Percentiles rank a stretch among this genome's conserved stretches.
Evolutionary conservation across 2,797 vertebrate species (phyloP).

Genomic region (Chromis chromis): DNA sequence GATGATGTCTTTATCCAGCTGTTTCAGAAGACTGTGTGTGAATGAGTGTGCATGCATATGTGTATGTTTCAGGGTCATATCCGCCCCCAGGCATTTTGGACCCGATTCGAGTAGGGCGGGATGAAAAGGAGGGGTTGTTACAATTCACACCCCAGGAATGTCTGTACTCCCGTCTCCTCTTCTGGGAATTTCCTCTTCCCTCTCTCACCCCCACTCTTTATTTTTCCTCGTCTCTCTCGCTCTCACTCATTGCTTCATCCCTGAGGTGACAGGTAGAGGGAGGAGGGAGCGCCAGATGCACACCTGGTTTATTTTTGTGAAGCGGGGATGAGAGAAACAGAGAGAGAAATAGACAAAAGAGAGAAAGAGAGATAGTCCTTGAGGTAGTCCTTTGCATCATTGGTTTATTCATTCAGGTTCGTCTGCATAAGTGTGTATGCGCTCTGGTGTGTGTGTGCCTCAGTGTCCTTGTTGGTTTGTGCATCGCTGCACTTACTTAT

Average conservation of each 20-base stretch:
- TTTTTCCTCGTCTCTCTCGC: conserved; percentile 6
- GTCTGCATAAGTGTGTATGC: conserved; percentile 37
- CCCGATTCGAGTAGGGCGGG: conserved; percentile 70
- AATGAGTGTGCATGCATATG: conserved; percentile 29
- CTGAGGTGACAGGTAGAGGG: conserved; percentile 78
- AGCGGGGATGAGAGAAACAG: conserved; percentile 48
- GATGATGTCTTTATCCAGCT: conserved; percentile 85
- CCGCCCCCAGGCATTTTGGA: conserved; percentile 77
- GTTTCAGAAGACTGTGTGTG: conserved; percentile 67
- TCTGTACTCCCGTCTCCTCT: conserved; percentile 74
- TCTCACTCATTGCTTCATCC: conserved; percentile 74
- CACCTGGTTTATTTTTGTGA: conserved; percentile 83
- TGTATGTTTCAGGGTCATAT: conserved; percentile 77
- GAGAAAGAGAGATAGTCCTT: conserved; percentile 66
- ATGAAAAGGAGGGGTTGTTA: conserved; percentile 68
- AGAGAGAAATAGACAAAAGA: conserved; percentile 27
- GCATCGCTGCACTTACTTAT: conserved; percentile 60
- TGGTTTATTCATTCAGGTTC: conserved; percentile 66
- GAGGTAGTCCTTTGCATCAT: conserved; percentile 68
- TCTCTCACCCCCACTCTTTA: conserved; percentile 13
- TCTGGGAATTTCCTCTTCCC: conserved; percentile 82
- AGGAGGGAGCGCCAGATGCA: conserved; percentile 70
- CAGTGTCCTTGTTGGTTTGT: conserved; percentile 66
- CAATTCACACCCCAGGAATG: conserved; percentile 85
- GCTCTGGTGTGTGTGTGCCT: conserved; percentile 32